Base-by-base conservation (phyloP, 2,888 invertebrate genomes). In the Emmelina monodactyla region DNA sequence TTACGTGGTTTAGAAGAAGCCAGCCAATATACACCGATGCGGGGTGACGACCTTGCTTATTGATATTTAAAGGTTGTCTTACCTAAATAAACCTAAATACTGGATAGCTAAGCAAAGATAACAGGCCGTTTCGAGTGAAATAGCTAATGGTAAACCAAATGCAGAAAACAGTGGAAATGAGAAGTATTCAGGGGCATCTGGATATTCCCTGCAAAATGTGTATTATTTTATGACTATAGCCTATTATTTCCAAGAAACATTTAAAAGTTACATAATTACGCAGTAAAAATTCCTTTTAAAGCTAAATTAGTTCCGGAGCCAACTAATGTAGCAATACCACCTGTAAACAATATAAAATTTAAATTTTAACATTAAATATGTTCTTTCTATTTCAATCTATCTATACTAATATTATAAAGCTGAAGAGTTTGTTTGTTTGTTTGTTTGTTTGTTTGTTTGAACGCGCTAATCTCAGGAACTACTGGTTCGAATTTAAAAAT, bases 301-400 rank as follows among this genome's bases (percentile, higher is more conserved):
- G 89, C 89, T 38, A 92, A 75, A 71, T 92, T 92, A 4, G 91
- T 91, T 13, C 85, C 88, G 13, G 86, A 85, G 4, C 89, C 89
- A 32, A 88, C 88, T 35, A 89, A 65, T 12, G 88, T 88, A 2
- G 91, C 92, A 43, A 88, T 86, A 2, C 88, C 88, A 41, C 84
- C 92, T 57, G 45, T 16, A 50, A 50, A 40, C n/a, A n/a, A n/a
- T 38, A 37, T 36, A 35, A 14, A 33, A 6, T 28, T 15, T 33
- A 10, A 29, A 22, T 25, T 15, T 10, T 22, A 31, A 14, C 15
- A 28, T 28, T 13, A 12, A 32, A 31, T 2, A 16, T 4, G 16
- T 29, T 12, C 35, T 30, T 12, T 11, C 15, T 7, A 15, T 4
- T 11, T 6, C 4, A 9, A 28, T n/a, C 28, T 28, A 19, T n/a